Conservation (phyloP, 2,113 vertebrate species). For the Elephas maximus region DNA sequence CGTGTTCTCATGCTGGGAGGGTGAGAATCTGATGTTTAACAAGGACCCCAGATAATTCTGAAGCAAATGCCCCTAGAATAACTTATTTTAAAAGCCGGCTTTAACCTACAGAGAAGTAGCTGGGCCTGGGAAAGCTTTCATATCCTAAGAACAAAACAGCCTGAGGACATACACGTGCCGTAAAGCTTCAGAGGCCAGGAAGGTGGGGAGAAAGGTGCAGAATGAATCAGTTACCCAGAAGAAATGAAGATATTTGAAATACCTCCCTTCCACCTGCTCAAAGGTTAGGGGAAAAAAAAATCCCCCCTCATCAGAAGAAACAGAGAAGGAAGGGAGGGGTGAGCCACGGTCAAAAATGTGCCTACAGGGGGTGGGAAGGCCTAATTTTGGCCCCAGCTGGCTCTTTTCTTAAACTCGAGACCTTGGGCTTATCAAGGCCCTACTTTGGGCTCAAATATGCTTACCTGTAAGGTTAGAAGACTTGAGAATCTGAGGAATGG, state of each 20-base stretch:
- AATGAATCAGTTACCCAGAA: neutral
- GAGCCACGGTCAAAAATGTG: accelerated
- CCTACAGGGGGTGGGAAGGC: too few relatives aligned
- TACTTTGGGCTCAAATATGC: neutral
- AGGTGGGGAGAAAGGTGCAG: neutral
- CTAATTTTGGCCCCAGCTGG: too few relatives aligned
- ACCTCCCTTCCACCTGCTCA: neutral
- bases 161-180: neutral
- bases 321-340: accelerated
- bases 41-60: accelerated
- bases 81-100: neutral
- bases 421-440: accelerated
- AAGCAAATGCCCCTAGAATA: accelerated
- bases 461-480: neutral
- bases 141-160: neutral
- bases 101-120: neutral
- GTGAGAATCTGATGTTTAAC: accelerated
- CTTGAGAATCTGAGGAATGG: accelerated
- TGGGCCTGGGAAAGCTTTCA: neutral
- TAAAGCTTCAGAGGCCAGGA: neutral
- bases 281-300: neutral
- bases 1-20: neutral
- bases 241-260: neutral
- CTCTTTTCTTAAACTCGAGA: neutral
- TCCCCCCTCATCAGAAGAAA: neutral